Percentiles rank a stretch among this genome's conserved stretches.
Conservation (phyloP, 2,888 invertebrate genomes). For the Pinctada fucata region DNA sequence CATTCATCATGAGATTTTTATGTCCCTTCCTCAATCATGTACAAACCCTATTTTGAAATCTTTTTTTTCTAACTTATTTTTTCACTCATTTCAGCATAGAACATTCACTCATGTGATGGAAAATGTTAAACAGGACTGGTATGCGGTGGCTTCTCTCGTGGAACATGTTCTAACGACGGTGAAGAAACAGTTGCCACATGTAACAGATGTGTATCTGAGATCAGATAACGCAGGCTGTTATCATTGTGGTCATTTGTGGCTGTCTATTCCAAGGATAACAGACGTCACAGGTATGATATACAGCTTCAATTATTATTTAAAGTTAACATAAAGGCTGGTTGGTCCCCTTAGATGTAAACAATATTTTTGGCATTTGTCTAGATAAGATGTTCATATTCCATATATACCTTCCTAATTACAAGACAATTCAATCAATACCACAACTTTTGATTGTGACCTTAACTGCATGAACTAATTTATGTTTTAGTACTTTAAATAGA, state of each 20-base stretch:
- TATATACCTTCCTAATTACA: too few species aligned
- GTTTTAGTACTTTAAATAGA: too few species aligned
- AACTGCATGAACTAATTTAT: too few species aligned
- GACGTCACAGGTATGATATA: conserved; percentile 17
- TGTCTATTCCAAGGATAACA: conserved; percentile 2
- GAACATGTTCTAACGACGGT: conserved; percentile 11
- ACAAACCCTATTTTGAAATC: background rate
- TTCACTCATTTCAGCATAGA: conserved; percentile 10
- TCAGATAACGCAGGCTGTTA: conserved; percentile 27
- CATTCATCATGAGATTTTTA: too few species aligned
- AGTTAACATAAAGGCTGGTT: too few species aligned
- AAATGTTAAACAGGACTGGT: conserved; percentile 13
- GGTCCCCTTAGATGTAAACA: too few species aligned
- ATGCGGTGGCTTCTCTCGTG: conserved; percentile 13
- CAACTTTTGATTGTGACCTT: too few species aligned
- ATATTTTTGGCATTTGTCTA: too few species aligned
- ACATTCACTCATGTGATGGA: conserved; percentile 19
- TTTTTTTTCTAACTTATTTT: background rate
- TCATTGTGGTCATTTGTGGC: conserved; percentile 24
- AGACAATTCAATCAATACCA: too few species aligned
- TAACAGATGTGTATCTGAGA: conserved; percentile 2
- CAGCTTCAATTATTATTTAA: too few species aligned
- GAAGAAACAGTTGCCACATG: conserved; percentile 9
- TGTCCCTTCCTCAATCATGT: too few species aligned
- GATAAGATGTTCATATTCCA: too few species aligned